These are phyloP conservation scores for Andrena hattorfiana DNA, from an alignment of 2,888 invertebrate species.

Conservation along the genomic window DNA sequence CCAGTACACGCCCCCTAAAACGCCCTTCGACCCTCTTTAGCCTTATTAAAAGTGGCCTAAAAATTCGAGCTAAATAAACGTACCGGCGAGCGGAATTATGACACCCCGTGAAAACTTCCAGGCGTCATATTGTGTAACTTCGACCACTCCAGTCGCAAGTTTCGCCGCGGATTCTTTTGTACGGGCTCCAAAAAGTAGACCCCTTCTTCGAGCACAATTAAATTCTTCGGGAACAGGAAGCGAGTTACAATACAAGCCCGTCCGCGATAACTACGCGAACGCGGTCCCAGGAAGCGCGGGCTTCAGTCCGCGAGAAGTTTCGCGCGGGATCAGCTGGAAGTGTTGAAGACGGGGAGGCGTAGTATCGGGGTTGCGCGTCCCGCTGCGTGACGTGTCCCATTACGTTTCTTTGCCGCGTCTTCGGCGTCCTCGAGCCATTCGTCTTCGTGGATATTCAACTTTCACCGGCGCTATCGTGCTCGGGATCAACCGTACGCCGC, in stretches of 20 bases:
- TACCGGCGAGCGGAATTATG: neutral
- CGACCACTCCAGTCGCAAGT: neutral
- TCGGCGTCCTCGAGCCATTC: neutral
- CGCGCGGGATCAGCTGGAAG: constrained; percentile 23
- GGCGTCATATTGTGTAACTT: neutral
- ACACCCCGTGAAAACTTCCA: neutral
- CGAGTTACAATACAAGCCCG: constrained; percentile 23
- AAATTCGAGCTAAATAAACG: constrained; percentile 8
- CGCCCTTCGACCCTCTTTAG: neutral
- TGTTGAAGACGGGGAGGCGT: constrained; percentile 5
- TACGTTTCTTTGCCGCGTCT: neutral
- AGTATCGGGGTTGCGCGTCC: constrained; percentile 5
- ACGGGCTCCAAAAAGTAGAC: constrained; percentile 14
- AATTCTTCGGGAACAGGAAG: constrained; percentile 10
- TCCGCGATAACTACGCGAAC: constrained; percentile 8
- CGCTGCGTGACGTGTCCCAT: neutral
- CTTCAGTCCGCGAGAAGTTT: constrained; percentile 22
- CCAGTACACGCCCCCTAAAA: neutral
- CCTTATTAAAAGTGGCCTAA: neutral
- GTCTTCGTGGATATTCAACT: constrained; percentile 10
- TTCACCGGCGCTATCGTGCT: neutral
- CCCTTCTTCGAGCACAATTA: constrained; percentile 24
- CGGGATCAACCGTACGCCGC: too few relatives aligned
- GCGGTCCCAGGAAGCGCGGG: neutral
- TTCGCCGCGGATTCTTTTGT: neutral